phyloP scores from a whole-genome alignment of 2,797 vertebrate genomes.

The Heteromormyrus szaboi region DNA sequence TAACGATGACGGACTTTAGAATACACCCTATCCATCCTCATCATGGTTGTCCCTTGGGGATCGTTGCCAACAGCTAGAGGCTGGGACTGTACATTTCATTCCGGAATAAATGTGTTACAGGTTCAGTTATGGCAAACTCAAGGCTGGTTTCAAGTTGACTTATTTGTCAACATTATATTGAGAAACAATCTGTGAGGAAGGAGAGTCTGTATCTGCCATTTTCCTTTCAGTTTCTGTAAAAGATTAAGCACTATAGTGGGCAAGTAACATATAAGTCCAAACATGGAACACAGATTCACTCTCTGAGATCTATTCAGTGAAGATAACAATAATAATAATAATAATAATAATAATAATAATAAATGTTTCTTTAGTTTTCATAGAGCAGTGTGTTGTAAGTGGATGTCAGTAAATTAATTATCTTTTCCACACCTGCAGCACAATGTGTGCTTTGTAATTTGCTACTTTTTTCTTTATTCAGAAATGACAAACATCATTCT shows the following conservation, averaged over 20 bases:
- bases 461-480: neutral
- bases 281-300: neutral
- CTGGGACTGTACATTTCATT: neutral
- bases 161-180: neutral
- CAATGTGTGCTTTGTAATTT: neutral
- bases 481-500: neutral
- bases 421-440: neutral
- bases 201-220: neutral
- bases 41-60: neutral
- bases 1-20: neutral
- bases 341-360: neutral
- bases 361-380: neutral
- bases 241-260: neutral
- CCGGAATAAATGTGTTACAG: neutral
- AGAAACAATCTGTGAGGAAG: neutral
- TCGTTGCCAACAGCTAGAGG: neutral
- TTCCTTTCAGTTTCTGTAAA: neutral
- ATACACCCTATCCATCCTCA: neutral
- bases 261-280: neutral
- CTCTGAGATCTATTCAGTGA: neutral
- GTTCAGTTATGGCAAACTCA: neutral
- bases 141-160: neutral
- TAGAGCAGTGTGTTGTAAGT: neutral
- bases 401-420: neutral
- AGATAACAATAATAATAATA: neutral